Evolutionary conservation across 1,140 invertebrate species (phyloP).

Genomic region (Procambarus clarkii): DNA sequence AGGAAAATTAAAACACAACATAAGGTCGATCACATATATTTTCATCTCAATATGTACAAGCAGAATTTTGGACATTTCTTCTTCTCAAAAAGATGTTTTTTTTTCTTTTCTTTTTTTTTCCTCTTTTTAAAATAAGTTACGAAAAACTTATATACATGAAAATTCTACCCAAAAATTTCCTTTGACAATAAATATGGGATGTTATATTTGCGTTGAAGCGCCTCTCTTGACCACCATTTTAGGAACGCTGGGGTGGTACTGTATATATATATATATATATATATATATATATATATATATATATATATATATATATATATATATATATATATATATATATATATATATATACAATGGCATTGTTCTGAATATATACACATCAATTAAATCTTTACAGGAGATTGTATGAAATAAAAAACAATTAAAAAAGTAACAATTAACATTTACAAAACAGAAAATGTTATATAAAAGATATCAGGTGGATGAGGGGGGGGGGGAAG

Average conservation of each 20-base stretch:
- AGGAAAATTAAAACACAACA: neutral
- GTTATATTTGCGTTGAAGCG: neutral
- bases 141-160: conserved; percentile 49
- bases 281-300: neutral
- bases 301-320: neutral
- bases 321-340: neutral
- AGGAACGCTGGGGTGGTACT: neutral
- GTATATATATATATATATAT: neutral
- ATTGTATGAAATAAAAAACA: neutral
- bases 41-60: conserved; percentile 28
- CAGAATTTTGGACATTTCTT: conserved; percentile 9
- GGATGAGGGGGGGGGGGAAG: too few relatives aligned
- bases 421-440: conserved; percentile 6
- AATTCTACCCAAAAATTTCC: conserved; percentile 30
- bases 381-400: conserved; percentile 2
- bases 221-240: neutral
- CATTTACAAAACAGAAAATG: neutral
- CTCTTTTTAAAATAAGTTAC: conserved; percentile 52
- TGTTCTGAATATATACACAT: conserved; percentile 53
- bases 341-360: conserved; percentile 18
- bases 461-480: too few relatives aligned
- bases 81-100: neutral
- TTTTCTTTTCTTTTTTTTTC: neutral
- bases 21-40: conserved; percentile 48
- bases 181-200: conserved; percentile 46